Base-by-base conservation (phyloP, 2,888 invertebrate species). In the Mycalesis mineus region DNA sequence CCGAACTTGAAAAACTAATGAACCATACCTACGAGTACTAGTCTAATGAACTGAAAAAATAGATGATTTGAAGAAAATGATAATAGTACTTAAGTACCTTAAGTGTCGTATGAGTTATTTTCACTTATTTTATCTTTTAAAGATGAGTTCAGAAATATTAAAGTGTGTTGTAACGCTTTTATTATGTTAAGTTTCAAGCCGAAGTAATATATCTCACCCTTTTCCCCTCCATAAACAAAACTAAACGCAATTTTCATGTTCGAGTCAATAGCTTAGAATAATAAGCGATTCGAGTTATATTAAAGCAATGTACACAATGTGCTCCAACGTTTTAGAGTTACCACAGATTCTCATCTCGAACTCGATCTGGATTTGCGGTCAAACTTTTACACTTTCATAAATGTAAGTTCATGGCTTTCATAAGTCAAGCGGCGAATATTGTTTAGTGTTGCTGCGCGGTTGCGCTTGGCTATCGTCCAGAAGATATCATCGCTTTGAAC, bases 181-280 rank as follows among this genome's bases (percentile, higher is more conserved):
- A 9, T 40, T 50, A 52, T 42, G 17, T 52, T 17, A 31, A 40
- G 31, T 41, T 41, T 51, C 13, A 17, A 31, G 40, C 51, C 41
- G 14, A 31, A 15, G 15, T 47, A 47, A 14, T 48, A 48, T 15
- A 52, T 52, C 42, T 33, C 33, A 80, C 76, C 78, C 75, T 75
- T 70, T 77, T 64, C 73, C 84, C 82, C 67, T 72, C 74, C 74
- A 78, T 84, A 88, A 88, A 88, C 86, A 88, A 78, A 81, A 79
- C 77, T 78, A 74, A 84, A 87, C 84, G 82, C 84, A 87, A 88
- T 87, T 88, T 88, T 84, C 83, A 74, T 87, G 80, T 87, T 86
- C 78, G 80, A 86, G 80, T 88, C 88, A 87, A 88, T 88, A 88
- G 87, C 84, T 84, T 78, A 87, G 88, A 88, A 89, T 88, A 89